Conservation (phyloP, 2,797 vertebrate genomes). For the Pelochelys cantorii region DNA sequence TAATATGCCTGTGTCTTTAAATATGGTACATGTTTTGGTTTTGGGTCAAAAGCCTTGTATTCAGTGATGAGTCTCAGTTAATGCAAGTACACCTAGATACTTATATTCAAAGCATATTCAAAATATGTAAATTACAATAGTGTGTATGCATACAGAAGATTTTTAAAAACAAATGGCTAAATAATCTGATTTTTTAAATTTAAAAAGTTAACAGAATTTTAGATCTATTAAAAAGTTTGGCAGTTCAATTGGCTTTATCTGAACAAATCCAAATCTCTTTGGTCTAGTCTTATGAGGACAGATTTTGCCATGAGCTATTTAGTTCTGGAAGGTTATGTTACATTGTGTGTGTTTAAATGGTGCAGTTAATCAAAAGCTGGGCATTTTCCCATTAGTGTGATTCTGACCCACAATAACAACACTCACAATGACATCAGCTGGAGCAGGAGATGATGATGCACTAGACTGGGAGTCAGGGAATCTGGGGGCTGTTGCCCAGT, state of each 20-base stretch:
- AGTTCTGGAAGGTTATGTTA: not conserved
- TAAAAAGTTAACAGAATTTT: not conserved
- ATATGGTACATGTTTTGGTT: not conserved
- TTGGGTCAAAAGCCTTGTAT: not conserved
- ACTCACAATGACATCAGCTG: not conserved
- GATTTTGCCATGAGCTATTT: not conserved
- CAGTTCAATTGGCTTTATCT: not conserved
- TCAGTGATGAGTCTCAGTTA: not conserved
- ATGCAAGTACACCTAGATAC: not conserved
- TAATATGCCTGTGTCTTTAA: not conserved
- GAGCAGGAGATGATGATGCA: not conserved
- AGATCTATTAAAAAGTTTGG: not conserved
- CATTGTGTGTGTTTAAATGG: not conserved
- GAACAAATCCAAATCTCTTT: not conserved
- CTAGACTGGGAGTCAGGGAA: not conserved
- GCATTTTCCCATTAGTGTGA: not conserved
- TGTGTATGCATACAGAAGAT: not conserved
- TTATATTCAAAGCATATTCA: not conserved
- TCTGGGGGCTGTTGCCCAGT: accelerated
- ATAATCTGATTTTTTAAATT: not conserved
- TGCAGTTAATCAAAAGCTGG: not conserved
- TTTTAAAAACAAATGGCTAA: not conserved
- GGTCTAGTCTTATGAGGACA: not conserved
- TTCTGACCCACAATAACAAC: not conserved
- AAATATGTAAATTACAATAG: not conserved